Evolutionary conservation across 2,797 vertebrate species (phyloP), one percentile per base, ranked within the genome.

Genomic region (Gymnodraco acuticeps): DNA sequence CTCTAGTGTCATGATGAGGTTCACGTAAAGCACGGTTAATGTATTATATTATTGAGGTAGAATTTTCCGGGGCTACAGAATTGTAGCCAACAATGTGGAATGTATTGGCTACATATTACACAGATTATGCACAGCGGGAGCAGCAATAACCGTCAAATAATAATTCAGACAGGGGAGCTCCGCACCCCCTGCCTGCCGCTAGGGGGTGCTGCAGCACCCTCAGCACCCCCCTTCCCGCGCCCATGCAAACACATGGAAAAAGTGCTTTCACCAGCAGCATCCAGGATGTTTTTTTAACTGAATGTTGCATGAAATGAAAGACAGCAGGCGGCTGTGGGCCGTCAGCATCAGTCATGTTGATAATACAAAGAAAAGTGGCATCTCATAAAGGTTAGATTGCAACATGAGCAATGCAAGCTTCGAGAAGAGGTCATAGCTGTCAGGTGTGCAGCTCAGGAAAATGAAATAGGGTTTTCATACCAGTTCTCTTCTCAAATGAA

Each of bases 371-470:
- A 80, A 85, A 87, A 84, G 78, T 79, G 78, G 73, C 82, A 77
- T 84, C 80, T 79, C 23, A 71, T 85, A 91, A 90, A 90, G 88
- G 88, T 91, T 87, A 89, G 70, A 87, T 66, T 80, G 82, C 77
- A 83, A 77, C 75, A 78, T 76, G 85, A 82, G 81, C 70, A 60
- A 79, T 71, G 70, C 51, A 73, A 77, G 75, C 75, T 65, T 71
- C 33, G 50, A 56, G 77, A 88, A 86, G 87, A 89, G 87, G 90
- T 89, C 89, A 87, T 71, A 51, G 79, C 84, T 91, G 88, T 88
- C 87, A 85, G 71, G 46, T 68, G 42, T 66, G 64, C 67, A 31
- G 64, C 64, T 64, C 54, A 53, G 72, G 84, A 74, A 77, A 80
- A 88, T 68, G 67, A 87, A 85, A 81, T 48, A 47, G 11, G n/a